phyloP scores from a whole-genome alignment of 2,888 invertebrate species.

The Fragum sueziense region DNA sequence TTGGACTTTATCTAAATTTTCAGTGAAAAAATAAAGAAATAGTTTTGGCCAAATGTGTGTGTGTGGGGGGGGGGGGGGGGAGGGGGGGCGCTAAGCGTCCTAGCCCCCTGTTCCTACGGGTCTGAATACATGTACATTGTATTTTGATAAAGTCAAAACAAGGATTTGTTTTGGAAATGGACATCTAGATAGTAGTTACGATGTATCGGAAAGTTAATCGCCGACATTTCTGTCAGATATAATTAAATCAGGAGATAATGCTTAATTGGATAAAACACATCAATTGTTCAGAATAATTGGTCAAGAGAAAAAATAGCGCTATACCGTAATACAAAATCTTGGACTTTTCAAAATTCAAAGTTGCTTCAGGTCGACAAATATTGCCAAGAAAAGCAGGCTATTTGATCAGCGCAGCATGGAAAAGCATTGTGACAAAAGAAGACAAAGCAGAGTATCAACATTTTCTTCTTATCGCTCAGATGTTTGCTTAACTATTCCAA shows the following conservation, averaged over 20 bases:
- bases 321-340: too few species aligned
- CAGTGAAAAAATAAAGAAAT: too few species aligned
- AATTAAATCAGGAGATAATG: too few species aligned
- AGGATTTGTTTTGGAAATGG: background rate
- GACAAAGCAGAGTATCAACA: background rate
- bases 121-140: background rate
- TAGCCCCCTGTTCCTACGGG: background rate
- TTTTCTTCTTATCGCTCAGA: background rate
- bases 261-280: too few species aligned
- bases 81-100: background rate
- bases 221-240: too few species aligned
- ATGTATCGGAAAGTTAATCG: too few species aligned
- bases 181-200: background rate
- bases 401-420: background rate
- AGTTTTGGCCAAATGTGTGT: too few species aligned
- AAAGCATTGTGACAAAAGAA: constrained; percentile 1
- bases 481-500: background rate
- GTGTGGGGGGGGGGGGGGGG: too few species aligned
- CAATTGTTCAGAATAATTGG: too few species aligned
- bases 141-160: background rate
- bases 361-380: background rate
- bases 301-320: too few species aligned
- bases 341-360: too few species aligned
- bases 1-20: too few species aligned
- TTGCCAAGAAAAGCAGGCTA: background rate